Base-by-base conservation (phyloP, 2,888 invertebrate species). In the Leptinotarsa tumamoca region DNA sequence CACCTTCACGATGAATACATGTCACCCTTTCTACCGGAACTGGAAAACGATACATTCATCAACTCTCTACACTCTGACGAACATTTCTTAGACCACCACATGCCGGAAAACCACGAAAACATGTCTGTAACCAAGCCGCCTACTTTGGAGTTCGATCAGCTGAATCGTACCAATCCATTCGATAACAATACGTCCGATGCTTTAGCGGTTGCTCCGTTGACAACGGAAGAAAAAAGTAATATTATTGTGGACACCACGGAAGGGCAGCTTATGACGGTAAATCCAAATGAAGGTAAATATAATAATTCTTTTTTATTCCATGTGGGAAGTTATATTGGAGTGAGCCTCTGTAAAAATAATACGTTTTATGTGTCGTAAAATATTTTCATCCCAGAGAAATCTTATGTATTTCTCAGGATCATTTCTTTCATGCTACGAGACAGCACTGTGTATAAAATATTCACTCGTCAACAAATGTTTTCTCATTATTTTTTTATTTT, bases 21-120 rank as follows among this genome's bases (percentile, higher is more conserved):
- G 92, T 92, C 92, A 77, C 93, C 93, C 5, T 93, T 93, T 83
- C 87, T 93, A 81, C 92, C 93, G 10, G 93, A 93, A 83, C 89
- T 91, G 21, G 92, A 92, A 85, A 92, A 92, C 83, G 92, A 91
- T 81, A 90, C 90, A 17, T 88, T 92, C 51, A 90, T 92, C 2
- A 91, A 91, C 83, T 92, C 91, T 82, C 86, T 92, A n/a, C 91
- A 91, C 86, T 90, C 91, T 81, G 91, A 86, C 67, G 86, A 87
- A 54, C 87, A 87, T 73, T 82, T 80, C 51, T 70, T 80, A 13
- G 83, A 80, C 52, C 76, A 79, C 33, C 80, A 79, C 67, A 27
- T 56, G 14, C 61, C 70, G 33, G 79, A 80, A 74, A 74, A 82
- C 43, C 79, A 80, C 56, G 83, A 84, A 33, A 81, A 82, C 17